phyloP scores from a whole-genome alignment of 2,888 invertebrate species.

The Sinotaia quadrata region DNA sequence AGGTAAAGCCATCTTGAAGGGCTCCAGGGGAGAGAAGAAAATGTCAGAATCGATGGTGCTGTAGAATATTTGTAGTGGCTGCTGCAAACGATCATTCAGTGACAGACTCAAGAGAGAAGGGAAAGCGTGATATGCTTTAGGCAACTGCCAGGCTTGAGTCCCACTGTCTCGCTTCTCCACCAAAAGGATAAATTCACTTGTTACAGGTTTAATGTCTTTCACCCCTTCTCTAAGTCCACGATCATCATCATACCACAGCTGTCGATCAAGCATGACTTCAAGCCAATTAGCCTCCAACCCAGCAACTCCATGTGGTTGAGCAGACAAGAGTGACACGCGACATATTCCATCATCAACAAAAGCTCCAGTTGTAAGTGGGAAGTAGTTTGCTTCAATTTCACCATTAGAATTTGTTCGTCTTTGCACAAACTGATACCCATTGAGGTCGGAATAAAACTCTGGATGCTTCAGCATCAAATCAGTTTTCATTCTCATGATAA shows the following conservation, averaged over 20 bases:
- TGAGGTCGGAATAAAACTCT: conserved; percentile 67
- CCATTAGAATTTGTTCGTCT: conserved; percentile 56
- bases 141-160: neutral
- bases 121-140: conserved; percentile 36
- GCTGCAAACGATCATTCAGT: conserved; percentile 52
- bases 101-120: conserved; percentile 51
- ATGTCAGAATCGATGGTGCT: conserved; percentile 49
- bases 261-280: conserved; percentile 70
- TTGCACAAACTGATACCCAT: conserved; percentile 66
- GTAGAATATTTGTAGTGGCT: conserved; percentile 50
- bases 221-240: conserved; percentile 67
- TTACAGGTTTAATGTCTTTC: conserved; percentile 60
- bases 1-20: conserved; percentile 49
- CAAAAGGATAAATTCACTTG: conserved; percentile 57
- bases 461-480: conserved; percentile 49
- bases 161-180: conserved; percentile 54
- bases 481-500: conserved; percentile 65
- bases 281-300: conserved; percentile 60
- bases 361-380: conserved; percentile 66
- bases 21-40: conserved; percentile 42
- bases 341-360: conserved; percentile 59
- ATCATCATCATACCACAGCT: conserved; percentile 64
- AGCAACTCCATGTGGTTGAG: conserved; percentile 68
- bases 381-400: conserved; percentile 68
- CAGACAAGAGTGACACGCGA: conserved; percentile 62